Evolutionary conservation across 2,797 vertebrate genomes (phyloP), one percentile per base, ranked within the genome.

Genomic region (Neosilurus hyrtlii): DNA sequence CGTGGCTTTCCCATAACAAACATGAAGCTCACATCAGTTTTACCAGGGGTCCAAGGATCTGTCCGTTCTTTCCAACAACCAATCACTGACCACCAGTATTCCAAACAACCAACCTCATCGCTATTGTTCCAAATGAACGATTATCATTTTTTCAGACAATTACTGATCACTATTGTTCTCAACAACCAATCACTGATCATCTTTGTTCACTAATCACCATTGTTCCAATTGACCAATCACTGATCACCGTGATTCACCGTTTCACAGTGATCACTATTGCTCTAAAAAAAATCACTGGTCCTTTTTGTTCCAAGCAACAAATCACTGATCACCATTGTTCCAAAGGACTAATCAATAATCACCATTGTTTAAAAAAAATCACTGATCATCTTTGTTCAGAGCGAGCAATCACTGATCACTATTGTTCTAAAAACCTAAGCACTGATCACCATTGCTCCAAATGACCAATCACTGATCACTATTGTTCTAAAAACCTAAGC

Each of bases 241-340:
- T 51, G 22, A 71, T 71, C 43, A 51, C 9, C 12, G 30, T n/a
- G n/a, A n/a, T n/a, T n/a, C n/a, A 56, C 10, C 14, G 54, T 56
- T 56, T 56, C 54, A 56, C 30, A 30, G 30, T 30, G 30, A 30
- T 30, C 30, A 30, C 43, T 43, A 43, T 43, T 43, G 4, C 43
- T 43, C 43, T 43, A 43, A 43, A 43, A 43, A 11, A 56, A 56
- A 56, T 43, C 54, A 56, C 8, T 56, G 15, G 9, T 56, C 15
- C 0, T 11, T 9, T 1, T n/a, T 52, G 12, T 24, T 52, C 10
- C 1, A 3, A 30, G 14, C 0, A 2, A 14, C 43, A 0, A 54
- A 56, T 54, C n/a, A 54, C 2, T 16, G 24, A 74, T 74, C 15
- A 16, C 71, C 9, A 2, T 12, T 24, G 8, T 18, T 26, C 9